Conservation (phyloP, 2,888 invertebrate species). For the Himalopsyche kuldschensis region DNA sequence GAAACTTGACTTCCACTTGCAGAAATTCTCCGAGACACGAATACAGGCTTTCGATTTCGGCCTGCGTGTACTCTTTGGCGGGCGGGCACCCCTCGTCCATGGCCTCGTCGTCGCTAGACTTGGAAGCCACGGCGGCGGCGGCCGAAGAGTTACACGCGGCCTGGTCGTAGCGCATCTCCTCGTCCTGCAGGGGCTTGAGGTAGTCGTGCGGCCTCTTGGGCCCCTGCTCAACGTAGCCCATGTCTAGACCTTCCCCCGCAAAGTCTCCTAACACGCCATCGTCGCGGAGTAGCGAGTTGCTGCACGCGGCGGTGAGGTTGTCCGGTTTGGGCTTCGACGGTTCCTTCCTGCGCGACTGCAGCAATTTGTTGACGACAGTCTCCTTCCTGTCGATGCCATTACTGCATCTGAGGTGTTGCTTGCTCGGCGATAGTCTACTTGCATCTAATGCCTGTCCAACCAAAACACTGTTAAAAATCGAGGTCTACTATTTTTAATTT, state of each 20-base stretch:
- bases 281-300: constrained; percentile 52
- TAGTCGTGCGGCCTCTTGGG: not conserved
- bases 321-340: not conserved
- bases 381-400: constrained; percentile 43
- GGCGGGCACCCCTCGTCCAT: constrained; percentile 25
- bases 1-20: constrained; percentile 70
- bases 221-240: not conserved
- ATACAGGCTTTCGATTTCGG: constrained; percentile 52
- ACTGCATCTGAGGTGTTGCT: constrained; percentile 51
- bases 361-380: not conserved
- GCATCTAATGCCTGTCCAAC: not conserved
- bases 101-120: not conserved
- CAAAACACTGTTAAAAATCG: too few species aligned
- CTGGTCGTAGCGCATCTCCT: not conserved
- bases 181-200: not conserved
- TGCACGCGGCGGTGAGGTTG: constrained; percentile 51
- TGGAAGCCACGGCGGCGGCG: not conserved
- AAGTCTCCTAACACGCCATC: constrained; percentile 53
- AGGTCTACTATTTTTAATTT: too few species aligned
- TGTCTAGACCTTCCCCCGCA: constrained; percentile 65
- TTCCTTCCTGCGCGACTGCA: constrained; percentile 50
- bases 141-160: not conserved
- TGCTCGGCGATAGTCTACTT: constrained; percentile 44
- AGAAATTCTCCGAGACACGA: constrained; percentile 68
- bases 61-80: constrained; percentile 36